Base-by-base conservation (phyloP, 2,888 invertebrate species). In the Patella ulyssiponensis region DNA sequence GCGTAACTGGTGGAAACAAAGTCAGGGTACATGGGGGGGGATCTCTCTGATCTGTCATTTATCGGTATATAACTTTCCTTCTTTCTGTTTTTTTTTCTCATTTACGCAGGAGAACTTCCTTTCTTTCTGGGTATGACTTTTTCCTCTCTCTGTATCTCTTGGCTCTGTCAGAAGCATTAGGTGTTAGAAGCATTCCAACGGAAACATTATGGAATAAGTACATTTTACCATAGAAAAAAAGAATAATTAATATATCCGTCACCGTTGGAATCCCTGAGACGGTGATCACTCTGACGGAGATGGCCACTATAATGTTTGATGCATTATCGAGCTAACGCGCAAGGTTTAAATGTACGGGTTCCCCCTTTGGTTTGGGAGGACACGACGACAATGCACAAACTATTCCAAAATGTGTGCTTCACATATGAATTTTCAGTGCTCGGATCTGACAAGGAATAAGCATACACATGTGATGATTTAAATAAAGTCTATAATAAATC, bases 111-210 rank as follows among this genome's bases (percentile, higher is more conserved):
- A 51, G 73, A 4, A 1, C 20, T 44, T 27, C 69, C 51, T 69
- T 56, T 73, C 7, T 33, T 17, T 20, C 51, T 17, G 73, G 73
- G 51, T 77, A 69, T 1, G 56, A 27, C 44, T 77, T 72, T 33
- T 64, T 72, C 44, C 51, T 72, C 7, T 53, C 72, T 15, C 76
- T n/a, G 23, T 77, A 77, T 15, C 73, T 17, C 3, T 72, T 54
- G 23, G 71, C 72, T 20, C 72, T 72, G 4, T 77, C 73, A 1
- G 76, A n/a, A n/a, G n/a, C n/a, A n/a, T n/a, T 64, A 3, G 76
- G 64, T 3, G 69, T 44, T 9, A 75, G 20, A 27, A 20, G 52
- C 75, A 75, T 75, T 58, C 58, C 20, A 20, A 58, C 17, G 20
- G 7, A 20, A 58, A 58, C 14, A 58, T 58, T 1, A 58, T 1